Evolutionary conservation across 2,888 invertebrate species (phyloP).

Genomic region (Luperina testacea): DNA sequence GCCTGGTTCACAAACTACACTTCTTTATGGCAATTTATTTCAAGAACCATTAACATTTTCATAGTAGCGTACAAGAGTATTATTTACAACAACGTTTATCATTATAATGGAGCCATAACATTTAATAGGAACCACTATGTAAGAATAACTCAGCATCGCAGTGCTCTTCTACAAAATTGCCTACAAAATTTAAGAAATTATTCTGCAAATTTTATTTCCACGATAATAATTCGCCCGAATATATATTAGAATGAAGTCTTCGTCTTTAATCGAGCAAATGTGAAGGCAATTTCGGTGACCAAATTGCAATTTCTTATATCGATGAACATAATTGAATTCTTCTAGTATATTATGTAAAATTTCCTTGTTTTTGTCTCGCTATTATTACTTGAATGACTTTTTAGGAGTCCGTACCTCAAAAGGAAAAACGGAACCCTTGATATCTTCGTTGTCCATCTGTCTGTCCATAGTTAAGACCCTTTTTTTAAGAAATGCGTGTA

Average conservation of each 20-base stretch:
- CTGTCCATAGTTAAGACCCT: too few relatives aligned
- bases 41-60: not conserved
- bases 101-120: not conserved
- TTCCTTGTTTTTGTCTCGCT: not conserved
- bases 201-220: not conserved
- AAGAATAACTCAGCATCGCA: not conserved
- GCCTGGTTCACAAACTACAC: not conserved
- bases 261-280: constrained; percentile 14
- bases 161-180: not conserved
- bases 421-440: too few relatives aligned
- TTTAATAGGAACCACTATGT: not conserved
- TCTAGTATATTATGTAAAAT: not conserved
- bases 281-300: not conserved
- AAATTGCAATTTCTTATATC: not conserved
- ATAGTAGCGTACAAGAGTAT: not conserved
- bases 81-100: not conserved
- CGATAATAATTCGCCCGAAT: not conserved
- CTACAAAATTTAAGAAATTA: not conserved
- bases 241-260: not conserved
- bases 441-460: too few relatives aligned
- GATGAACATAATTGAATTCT: constrained; percentile 31
- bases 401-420: too few relatives aligned
- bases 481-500: too few relatives aligned
- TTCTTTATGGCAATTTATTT: not conserved
- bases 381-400: too few relatives aligned